These are phyloP conservation scores for Cuculus canorus DNA, from an alignment of 2,797 vertebrate species.

Conservation along the genomic window DNA sequence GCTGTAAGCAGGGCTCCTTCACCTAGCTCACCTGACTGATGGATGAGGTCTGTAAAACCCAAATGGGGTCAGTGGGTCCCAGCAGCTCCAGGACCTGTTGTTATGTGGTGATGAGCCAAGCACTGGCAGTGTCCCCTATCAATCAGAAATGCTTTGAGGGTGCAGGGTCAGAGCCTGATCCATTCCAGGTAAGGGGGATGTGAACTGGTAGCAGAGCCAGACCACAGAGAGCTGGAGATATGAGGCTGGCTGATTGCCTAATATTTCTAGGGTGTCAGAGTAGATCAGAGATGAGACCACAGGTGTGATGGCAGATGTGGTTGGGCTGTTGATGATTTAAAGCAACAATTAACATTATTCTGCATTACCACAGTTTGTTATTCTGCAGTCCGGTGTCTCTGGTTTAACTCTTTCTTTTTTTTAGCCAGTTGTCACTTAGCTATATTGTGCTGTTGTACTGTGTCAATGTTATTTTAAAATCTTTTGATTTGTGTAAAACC, in stretches of 20 bases:
- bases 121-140: background rate
- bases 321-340: constrained; percentile 39
- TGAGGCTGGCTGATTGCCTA: constrained; percentile 23
- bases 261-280: constrained; percentile 38
- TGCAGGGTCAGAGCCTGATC: constrained; percentile 16
- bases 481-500: constrained; percentile 20
- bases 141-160: constrained; percentile 25
- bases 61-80: constrained; percentile 3
- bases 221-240: background rate
- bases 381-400: background rate
- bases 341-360: constrained; percentile 50
- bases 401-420: background rate
- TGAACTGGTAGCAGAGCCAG: background rate
- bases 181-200: background rate
- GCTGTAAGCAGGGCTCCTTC: background rate
- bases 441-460: constrained; percentile 20
- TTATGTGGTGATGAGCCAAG: constrained; percentile 23
- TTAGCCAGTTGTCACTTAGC: background rate
- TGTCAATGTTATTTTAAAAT: constrained; percentile 36
- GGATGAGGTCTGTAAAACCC: constrained; percentile 24
- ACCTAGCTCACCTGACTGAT: constrained; percentile 43
- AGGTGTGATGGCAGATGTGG: constrained; percentile 69
- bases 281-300: constrained; percentile 42
- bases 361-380: constrained; percentile 10
- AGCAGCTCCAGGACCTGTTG: background rate